Base-by-base conservation (phyloP, 2,113 vertebrate genomes). In the Lepus timidus region DNA sequence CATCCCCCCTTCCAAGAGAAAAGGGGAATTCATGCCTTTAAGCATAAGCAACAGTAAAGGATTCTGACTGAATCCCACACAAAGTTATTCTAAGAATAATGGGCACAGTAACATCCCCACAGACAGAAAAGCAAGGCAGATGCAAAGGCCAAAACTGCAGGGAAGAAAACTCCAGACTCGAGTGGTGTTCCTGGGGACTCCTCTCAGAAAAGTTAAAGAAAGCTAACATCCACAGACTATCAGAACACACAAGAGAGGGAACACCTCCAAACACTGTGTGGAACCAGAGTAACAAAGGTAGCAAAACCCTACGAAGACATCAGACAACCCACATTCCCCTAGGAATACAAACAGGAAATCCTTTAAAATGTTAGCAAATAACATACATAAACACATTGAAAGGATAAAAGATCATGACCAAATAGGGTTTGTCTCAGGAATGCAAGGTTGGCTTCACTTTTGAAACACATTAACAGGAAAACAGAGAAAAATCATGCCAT, bases 381-480 rank as follows among this genome's bases (percentile, higher is more conserved):
- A 68, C 27, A 80, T 62, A 44, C 20, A 78, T 55, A 44, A 95
- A 10, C 23, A 73, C 67, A 68, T 79, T 29, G 39, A 67, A 94
- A 94, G 12, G 17, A 64, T 93, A 84, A 92, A 82, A 78, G 27
- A 62, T 78, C 39, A 81, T 29, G 25, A 92, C 19, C 44, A 90
- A 33, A n/a, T n/a, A 90, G 11, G 65, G 27, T 29, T 8, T 79
- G 93, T 25, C 49, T 95, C 71, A 84, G 71, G 82, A 87, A 93
- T 87, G 36, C 64, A 95, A 93, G 65, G 64, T 84, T 90, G 91
- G 71, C 55, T 73, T 93, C 78, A 79, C 17, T 87, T 74, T 83
- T 36, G 49, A 90, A 93, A 78, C 90, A 52, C 2, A 90, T 73
- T 29, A 13, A 44, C 61, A 44, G 16, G 29, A 61, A 91, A 20